Conservation (phyloP, 2,797 vertebrate species). For the Parauchenoglanis ngamensis region DNA sequence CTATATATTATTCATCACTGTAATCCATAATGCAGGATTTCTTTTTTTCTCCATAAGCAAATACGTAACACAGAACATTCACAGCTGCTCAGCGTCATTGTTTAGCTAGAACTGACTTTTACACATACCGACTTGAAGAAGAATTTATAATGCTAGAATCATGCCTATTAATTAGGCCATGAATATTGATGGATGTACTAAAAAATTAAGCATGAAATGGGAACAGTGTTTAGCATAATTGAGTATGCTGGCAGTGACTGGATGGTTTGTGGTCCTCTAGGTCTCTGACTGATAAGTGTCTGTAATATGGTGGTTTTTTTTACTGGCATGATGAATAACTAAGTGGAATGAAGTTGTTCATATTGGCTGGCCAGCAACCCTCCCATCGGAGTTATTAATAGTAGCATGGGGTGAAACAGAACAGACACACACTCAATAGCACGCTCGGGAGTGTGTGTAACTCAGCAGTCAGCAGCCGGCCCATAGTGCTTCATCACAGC, state of each 20-base stretch:
- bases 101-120: constrained; percentile 1
- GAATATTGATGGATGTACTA: constrained; percentile 15
- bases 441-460: constrained; percentile 21
- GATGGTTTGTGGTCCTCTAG: constrained; percentile 14
- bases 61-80: constrained; percentile 22
- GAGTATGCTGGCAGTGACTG: constrained; percentile 4
- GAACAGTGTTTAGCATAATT: background rate
- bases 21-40: constrained; percentile 50
- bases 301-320: constrained; percentile 49
- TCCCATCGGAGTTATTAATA: constrained; percentile 68
- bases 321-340: constrained; percentile 71
- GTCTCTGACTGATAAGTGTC: constrained; percentile 37
- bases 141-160: background rate
- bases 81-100: constrained; percentile 24
- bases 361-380: constrained; percentile 55
- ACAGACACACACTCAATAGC: constrained; percentile 52
- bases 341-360: constrained; percentile 58
- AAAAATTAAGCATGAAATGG: background rate
- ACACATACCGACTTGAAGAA: background rate
- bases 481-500: background rate
- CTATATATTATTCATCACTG: constrained; percentile 45
- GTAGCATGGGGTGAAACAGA: constrained; percentile 57
- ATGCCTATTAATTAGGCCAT: background rate
- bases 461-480: constrained; percentile 7
- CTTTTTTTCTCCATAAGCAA: constrained; percentile 25